These are phyloP conservation scores for Oxyscelio sp. DNA, from an alignment of 2,888 invertebrate genomes.

Conservation along the genomic window DNA sequence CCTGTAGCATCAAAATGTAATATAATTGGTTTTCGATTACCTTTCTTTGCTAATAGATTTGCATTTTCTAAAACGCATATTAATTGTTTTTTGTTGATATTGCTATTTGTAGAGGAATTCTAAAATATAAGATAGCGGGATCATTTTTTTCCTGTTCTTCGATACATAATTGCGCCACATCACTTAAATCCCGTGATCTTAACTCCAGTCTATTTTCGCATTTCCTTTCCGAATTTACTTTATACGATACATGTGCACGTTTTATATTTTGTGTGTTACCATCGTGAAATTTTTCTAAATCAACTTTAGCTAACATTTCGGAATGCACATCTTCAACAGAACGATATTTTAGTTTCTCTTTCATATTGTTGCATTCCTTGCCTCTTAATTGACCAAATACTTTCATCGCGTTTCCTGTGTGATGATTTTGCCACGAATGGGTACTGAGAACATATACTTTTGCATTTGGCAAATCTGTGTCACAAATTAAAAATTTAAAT, in stretches of 20 bases:
- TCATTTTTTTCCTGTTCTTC: slow-evolving; percentile 21
- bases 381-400: slow-evolving; percentile 27
- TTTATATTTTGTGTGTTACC: slow-evolving; percentile 23
- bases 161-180: slow-evolving; percentile 36
- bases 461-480: background rate
- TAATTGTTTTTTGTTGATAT: slow-evolving; percentile 41
- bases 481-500: background rate
- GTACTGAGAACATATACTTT: background rate
- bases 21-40: slow-evolving; percentile 25
- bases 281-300: slow-evolving; percentile 35
- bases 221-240: slow-evolving; percentile 55
- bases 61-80: slow-evolving; percentile 21
- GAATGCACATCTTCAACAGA: background rate
- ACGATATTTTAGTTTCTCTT: slow-evolving; percentile 31
- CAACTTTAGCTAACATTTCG: background rate
- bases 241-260: slow-evolving; percentile 17
- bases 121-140: slow-evolving; percentile 25
- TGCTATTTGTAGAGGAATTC: slow-evolving; percentile 33
- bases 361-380: slow-evolving; percentile 28
- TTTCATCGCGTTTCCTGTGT: background rate
- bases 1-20: no score
- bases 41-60: background rate
- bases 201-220: slow-evolving; percentile 17
- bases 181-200: slow-evolving; percentile 67
- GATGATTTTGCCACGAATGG: background rate